These are phyloP conservation scores for Cynocephalus volans DNA, from an alignment of 2,113 vertebrate genomes.

Conservation along the genomic window DNA sequence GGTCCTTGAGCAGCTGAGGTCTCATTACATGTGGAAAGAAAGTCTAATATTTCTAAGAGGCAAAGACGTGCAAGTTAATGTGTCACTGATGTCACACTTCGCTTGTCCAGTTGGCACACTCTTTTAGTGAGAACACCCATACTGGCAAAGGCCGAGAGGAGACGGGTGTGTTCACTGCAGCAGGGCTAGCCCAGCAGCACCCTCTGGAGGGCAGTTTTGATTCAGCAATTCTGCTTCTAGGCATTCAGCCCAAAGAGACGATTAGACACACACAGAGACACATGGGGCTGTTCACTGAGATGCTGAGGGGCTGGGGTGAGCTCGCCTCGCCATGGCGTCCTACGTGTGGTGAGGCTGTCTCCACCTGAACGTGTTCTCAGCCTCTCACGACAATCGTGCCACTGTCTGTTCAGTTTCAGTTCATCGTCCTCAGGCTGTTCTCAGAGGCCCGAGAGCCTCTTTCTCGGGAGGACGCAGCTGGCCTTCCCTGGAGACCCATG, in stretches of 20 bases:
- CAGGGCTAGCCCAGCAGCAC: too few species aligned
- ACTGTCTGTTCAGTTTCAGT: conserved; percentile 89
- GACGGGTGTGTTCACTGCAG: rapidly evolving
- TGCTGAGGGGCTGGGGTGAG: not conserved
- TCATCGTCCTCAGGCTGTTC: conserved; percentile 90
- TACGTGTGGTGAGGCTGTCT: not conserved
- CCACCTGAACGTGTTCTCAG: rapidly evolving
- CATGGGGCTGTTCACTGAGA: not conserved
- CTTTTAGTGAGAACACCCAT: too few species aligned
- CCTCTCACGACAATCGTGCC: not conserved
- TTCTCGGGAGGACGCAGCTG: not conserved
- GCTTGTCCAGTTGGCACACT: not conserved
- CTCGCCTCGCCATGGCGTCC: not conserved
- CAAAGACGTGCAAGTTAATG: rapidly evolving
- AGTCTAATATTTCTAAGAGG: not conserved
- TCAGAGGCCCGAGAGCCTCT: conserved; percentile 86
- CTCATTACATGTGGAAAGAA: not conserved
- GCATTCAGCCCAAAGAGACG: not conserved
- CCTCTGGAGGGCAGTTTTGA: not conserved
- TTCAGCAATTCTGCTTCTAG: not conserved
- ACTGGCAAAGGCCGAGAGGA: not conserved
- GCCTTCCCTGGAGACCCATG: conserved; percentile 81
- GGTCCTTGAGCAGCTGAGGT: too few species aligned
- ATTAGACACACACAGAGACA: too few species aligned
- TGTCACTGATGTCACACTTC: too few species aligned